Evolutionary conservation across 2,113 vertebrate genomes (phyloP).

Genomic region (Tor tambroides): DNA sequence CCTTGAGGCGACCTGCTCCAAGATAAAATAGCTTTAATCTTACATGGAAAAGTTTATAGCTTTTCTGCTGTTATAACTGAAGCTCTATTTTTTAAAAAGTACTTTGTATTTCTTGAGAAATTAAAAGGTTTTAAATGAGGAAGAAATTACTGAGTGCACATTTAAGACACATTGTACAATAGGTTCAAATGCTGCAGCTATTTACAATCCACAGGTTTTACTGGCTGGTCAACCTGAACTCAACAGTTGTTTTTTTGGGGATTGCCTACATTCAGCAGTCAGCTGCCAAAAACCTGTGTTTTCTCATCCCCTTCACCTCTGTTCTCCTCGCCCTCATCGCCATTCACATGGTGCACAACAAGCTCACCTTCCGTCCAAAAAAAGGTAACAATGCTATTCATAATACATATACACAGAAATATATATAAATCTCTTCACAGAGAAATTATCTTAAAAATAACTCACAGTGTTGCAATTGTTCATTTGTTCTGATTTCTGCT

Average conservation of each 20-base stretch:
- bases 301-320: conserved; percentile 89
- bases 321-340: conserved; percentile 82
- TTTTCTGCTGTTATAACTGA: too few species aligned
- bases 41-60: too few species aligned
- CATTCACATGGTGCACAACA: conserved; percentile 84
- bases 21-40: too few species aligned
- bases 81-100: too few species aligned
- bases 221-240: conserved; percentile 89
- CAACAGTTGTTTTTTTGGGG: conserved; percentile 85
- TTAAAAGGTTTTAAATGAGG: neutral
- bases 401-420: neutral
- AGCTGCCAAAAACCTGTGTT: conserved; percentile 82
- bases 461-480: neutral
- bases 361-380: conserved; percentile 85
- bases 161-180: neutral
- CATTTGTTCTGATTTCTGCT: neutral
- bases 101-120: too few species aligned
- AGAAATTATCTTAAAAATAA: neutral
- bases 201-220: conserved; percentile 81
- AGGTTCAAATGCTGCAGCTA: neutral
- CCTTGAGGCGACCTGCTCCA: too few species aligned
- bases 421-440: too few species aligned
- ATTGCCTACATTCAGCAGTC: conserved; percentile 91
- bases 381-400: conserved; percentile 75
- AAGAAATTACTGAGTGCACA: neutral